Base-by-base conservation (phyloP, 2,888 invertebrate genomes). In the Heliconius ismenius region DNA sequence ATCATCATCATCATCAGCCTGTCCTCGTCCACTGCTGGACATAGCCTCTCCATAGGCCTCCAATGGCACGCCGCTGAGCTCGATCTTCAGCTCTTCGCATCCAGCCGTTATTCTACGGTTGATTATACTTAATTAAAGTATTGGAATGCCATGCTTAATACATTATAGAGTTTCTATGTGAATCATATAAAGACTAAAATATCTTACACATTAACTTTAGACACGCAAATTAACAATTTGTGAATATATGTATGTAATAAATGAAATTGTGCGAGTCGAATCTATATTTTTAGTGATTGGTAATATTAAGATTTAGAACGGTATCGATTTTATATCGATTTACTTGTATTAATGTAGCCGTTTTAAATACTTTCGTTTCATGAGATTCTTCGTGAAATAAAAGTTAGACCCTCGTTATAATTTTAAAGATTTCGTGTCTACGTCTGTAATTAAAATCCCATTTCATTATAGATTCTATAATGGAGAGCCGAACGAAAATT, bases 241-340 rank as follows among this genome's bases (percentile, higher is more conserved):
- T 87, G 85, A 88, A 84, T 83, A 79, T 81, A 85, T 82, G 85
- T 90, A 85, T 82, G 85, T 90, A 90, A 91, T 91, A 86, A 89
- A 86, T 88, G 87, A 89, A 89, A 92, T 91, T 89, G 92, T 85
- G 87, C 89, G 87, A 84, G 84, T 86, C 88, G 89, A 92, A 91
- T 91, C 86, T 77, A 72, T 64, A 74, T 78, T 75, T 78, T 88
- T 88, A 87, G 87, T 86, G 87, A 90, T 91, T 32, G 24, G 62
- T 62, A 89, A 90, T 88, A 89, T 90, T 90, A 89, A 86, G 86
- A 87, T 86, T 84, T 87, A 87, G 85, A 87, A 87, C 89, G 87
- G 88, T 88, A 88, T 89, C 73, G 76, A 75, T 78, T 90, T 86
- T 87, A 86, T 88, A 91, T 90, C 89, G 88, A 90, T 91, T 77